These are phyloP conservation scores for Scrobipalpa costella DNA, from an alignment of 2,888 invertebrate genomes.

Conservation along the genomic window DNA sequence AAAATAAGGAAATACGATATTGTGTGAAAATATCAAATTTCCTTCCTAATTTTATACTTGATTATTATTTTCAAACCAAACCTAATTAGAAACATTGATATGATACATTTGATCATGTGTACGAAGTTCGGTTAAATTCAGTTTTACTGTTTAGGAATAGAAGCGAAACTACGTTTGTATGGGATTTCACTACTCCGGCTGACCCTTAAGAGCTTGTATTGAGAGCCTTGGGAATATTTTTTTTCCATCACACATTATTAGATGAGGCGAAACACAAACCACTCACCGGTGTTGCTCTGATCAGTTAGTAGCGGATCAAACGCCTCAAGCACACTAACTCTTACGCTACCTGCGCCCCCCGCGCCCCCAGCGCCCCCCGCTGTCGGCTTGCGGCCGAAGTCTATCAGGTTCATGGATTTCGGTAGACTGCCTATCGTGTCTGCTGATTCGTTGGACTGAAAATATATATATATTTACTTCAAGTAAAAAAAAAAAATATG, in stretches of 20 bases:
- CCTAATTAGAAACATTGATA: no score
- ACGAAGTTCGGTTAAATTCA: no score
- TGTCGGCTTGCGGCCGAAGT: constrained; percentile 59
- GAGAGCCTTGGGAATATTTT: no score
- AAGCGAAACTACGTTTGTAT: no score
- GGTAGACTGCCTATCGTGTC: constrained; percentile 67
- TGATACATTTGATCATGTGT: no score
- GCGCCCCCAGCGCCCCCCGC: neutral
- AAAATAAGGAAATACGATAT: no score
- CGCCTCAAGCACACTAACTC: constrained; percentile 89
- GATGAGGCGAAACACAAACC: constrained; percentile 54
- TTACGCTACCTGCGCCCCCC: constrained; percentile 72
- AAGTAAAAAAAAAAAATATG: neutral
- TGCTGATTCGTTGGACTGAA: constrained; percentile 68
- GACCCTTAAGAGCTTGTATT: no score
- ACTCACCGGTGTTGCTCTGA: constrained; percentile 79
- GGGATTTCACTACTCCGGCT: no score
- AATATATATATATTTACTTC: constrained; percentile 27
- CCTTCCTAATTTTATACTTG: no score
- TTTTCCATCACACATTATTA: neutral
- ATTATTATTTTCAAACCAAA: no score
- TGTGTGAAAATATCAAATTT: no score
- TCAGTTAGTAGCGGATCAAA: constrained; percentile 92
- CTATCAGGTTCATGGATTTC: constrained; percentile 69
- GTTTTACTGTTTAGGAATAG: no score